Evolutionary conservation across 35 echinoderm and acorn worm species (phyloP).

Genomic region (Stichopus chloronotus): DNA sequence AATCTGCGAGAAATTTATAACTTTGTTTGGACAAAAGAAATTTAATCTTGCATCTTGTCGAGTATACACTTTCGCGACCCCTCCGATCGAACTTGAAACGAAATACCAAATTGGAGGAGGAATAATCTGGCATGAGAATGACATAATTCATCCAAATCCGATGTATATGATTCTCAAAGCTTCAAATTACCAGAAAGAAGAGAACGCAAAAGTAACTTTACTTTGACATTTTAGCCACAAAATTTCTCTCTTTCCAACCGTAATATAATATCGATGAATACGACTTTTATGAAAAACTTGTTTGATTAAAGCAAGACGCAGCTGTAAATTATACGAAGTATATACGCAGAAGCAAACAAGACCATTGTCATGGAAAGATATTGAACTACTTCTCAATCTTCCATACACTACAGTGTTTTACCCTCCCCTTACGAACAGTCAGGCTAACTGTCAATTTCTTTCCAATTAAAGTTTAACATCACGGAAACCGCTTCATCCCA

Average conservation of each 20-base stretch:
- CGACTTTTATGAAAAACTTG: too few relatives aligned
- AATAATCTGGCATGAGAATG: neutral
- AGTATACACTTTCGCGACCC: neutral
- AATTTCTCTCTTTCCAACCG: neutral
- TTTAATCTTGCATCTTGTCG: too few relatives aligned
- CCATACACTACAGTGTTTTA: neutral
- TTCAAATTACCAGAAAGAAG: neutral
- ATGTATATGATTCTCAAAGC: neutral
- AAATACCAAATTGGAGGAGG: neutral
- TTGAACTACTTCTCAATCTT: too few relatives aligned
- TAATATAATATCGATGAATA: neutral
- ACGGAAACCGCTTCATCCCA: neutral
- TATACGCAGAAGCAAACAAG: too few relatives aligned
- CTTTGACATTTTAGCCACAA: neutral
- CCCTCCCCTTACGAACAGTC: neutral
- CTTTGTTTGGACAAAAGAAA: too few relatives aligned
- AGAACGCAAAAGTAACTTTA: neutral
- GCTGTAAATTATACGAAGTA: too few relatives aligned
- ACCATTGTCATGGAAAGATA: too few relatives aligned
- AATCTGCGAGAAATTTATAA: too few relatives aligned
- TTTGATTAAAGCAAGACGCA: too few relatives aligned
- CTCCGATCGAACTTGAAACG: neutral
- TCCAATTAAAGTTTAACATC: slow-evolving; percentile 12
- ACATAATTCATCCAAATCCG: neutral
- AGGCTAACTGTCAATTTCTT: neutral